Percentiles rank a stretch among this genome's conserved stretches.
Evolutionary conservation across 2,888 invertebrate genomes (phyloP).

Genomic region (Neoascia interrupta): DNA sequence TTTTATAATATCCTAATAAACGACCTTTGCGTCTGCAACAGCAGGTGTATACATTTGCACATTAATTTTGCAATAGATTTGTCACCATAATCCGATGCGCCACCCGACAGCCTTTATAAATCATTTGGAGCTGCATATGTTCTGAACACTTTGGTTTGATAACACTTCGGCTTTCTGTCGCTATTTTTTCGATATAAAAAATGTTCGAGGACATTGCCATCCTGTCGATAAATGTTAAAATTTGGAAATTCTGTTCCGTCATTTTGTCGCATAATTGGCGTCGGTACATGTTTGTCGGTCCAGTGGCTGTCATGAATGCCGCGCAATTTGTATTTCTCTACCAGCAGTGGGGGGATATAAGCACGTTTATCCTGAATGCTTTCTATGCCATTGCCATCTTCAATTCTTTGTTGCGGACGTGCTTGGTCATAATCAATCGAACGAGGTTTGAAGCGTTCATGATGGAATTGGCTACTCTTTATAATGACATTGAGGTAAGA

Average conservation of each 20-base stretch:
- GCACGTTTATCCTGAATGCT: conserved; percentile 74
- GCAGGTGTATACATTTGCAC: conserved; percentile 35
- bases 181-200: conserved; percentile 5
- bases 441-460: conserved; percentile 75
- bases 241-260: conserved; percentile 74
- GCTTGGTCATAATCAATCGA: conserved; percentile 73
- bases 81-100: conserved; percentile 26
- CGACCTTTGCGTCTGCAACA: conserved; percentile 1
- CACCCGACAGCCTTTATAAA: conserved; percentile 44
- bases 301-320: conserved; percentile 73
- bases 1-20: conserved; percentile 49
- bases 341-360: conserved; percentile 73
- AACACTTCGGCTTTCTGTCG: neutral
- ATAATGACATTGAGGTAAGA: conserved; percentile 73
- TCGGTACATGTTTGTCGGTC: conserved; percentile 73
- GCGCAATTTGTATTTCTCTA: conserved; percentile 75
- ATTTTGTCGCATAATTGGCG: conserved; percentile 74
- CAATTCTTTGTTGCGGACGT: conserved; percentile 74
- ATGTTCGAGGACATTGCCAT: conserved; percentile 74
- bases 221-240: conserved; percentile 75
- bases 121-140: conserved; percentile 2
- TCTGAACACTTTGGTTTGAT: conserved; percentile 12
- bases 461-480: conserved; percentile 70
- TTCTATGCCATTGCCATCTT: conserved; percentile 75
- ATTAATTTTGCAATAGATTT: conserved; percentile 53